Evolutionary conservation across 2,113 vertebrate genomes (phyloP).

Genomic region (Clinocottus analis): DNA sequence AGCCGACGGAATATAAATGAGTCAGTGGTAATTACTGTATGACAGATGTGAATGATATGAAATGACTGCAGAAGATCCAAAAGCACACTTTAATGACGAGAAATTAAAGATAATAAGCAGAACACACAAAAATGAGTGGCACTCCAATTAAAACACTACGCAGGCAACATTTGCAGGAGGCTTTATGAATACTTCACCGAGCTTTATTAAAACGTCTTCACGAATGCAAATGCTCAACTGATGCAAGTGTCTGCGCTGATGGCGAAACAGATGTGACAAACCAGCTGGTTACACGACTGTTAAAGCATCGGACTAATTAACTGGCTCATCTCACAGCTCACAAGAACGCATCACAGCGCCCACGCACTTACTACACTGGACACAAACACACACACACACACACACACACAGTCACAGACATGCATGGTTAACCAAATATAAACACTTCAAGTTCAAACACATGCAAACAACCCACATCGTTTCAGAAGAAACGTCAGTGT

Average conservation of each 20-base stretch:
- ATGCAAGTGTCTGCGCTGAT: conserved; percentile 26
- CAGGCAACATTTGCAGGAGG: not conserved
- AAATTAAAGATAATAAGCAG: conserved; percentile 39
- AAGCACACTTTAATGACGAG: conserved; percentile 17
- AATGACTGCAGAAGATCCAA: conserved; percentile 20
- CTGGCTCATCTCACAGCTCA: conserved; percentile 60
- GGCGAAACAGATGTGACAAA: conserved; percentile 42
- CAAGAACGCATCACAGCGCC: conserved; percentile 28
- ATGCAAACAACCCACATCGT: conserved; percentile 33
- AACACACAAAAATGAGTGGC: conserved; percentile 40
- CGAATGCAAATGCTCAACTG: not conserved
- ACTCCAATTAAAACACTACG: conserved; percentile 44
- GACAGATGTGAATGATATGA: conserved; percentile 19
- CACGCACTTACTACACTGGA: no score
- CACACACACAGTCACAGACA: not conserved
- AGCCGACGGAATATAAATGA: conserved; percentile 21
- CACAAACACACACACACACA: not conserved
- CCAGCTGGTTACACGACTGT: conserved; percentile 49
- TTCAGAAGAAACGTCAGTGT: conserved; percentile 17
- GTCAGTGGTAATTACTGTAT: conserved; percentile 13
- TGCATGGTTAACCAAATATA: conserved; percentile 24
- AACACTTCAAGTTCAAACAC: conserved; percentile 38
- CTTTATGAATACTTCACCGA: conserved; percentile 11
- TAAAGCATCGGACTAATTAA: conserved; percentile 58
- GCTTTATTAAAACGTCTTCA: not conserved